Evolutionary conservation across 2,113 vertebrate species (phyloP), one percentile per base, ranked within the genome.

Genomic region (Tonatia bakeri): DNA sequence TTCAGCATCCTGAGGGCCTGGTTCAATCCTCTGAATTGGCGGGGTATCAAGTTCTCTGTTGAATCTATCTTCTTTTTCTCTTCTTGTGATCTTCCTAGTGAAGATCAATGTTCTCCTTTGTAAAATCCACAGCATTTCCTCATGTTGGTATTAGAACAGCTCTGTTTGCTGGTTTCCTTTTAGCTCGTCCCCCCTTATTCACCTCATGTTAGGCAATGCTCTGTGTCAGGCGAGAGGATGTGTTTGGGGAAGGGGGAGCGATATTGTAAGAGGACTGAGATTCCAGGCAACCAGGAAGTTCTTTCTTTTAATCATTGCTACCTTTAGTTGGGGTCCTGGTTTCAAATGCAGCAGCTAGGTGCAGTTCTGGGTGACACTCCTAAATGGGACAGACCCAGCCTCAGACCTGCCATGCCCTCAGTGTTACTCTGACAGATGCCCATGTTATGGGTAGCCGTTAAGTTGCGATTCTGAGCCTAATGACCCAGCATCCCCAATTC

Each of bases 1-100:
- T 94, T 75, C 73, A 91, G 85, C 87, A 91, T 95, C 86, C 82
- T 31, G 19, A 88, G 70, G 26, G 87, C 38, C 76, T 91, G 87
- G 90, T 91, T 97, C 86, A 79, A 54, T 88, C 31, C 85, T 72
- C 92, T 75, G 73, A 40, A 70, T 24, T 95, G 94, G 31, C 92
- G 54, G 70, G 43, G 38, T 92, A 87, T 91, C 95, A 86, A 92
- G 33, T 90, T 84, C 72, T 64, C 73, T 31, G 40, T 45, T 75
- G 36, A 11, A 28, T 86, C 79, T 45, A 16, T 97, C 80, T 64
- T 77, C 61, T 56, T 82, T 95, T 65, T 64, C 80, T 92, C 64
- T 86, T 70, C 33, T 36, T 89, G 61, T 47, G 56, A 89, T 93
- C 95, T 94, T 94, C 92, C 67, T 33, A 17, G 65, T 43, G 47